phyloP scores from a whole-genome alignment of 2,888 invertebrate genomes.

The Mesoligia furuncula region DNA sequence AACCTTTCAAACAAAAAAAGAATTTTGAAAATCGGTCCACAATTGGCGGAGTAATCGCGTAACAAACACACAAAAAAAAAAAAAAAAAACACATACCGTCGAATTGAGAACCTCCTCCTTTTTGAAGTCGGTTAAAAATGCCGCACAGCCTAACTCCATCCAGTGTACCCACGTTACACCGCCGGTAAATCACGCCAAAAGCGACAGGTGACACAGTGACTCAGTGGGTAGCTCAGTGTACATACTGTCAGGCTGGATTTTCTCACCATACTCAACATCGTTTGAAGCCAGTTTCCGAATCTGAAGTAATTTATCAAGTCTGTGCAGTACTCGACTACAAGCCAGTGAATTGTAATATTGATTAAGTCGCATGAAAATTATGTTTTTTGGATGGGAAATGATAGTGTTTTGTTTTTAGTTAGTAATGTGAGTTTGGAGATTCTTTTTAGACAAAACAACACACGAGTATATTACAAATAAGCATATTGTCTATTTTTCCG shows the following conservation, averaged over 20 bases:
- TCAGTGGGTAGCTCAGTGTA: constrained; percentile 6
- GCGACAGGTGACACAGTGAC: constrained; percentile 21
- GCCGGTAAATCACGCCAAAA: constrained; percentile 24
- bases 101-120: too few relatives aligned
- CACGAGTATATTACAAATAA: not conserved
- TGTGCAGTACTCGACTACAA: not conserved
- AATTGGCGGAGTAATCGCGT: too few relatives aligned
- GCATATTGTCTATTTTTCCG: too few relatives aligned
- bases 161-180: not conserved
- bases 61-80: too few relatives aligned
- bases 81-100: too few relatives aligned
- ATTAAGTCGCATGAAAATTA: too few relatives aligned
- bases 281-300: constrained; percentile 8
- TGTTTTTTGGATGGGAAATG: not conserved
- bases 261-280: not conserved
- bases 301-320: constrained; percentile 6
- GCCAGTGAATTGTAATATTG: not conserved
- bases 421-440: not conserved
- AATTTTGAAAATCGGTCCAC: too few relatives aligned
- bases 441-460: not conserved
- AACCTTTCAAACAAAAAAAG: too few relatives aligned
- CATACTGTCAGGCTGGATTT: constrained; percentile 16
- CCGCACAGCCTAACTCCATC: not conserved
- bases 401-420: not conserved
- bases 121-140: too few relatives aligned